These are phyloP conservation scores for Oophaga pumilio DNA, from an alignment of 2,113 vertebrate genomes.

Conservation along the genomic window DNA sequence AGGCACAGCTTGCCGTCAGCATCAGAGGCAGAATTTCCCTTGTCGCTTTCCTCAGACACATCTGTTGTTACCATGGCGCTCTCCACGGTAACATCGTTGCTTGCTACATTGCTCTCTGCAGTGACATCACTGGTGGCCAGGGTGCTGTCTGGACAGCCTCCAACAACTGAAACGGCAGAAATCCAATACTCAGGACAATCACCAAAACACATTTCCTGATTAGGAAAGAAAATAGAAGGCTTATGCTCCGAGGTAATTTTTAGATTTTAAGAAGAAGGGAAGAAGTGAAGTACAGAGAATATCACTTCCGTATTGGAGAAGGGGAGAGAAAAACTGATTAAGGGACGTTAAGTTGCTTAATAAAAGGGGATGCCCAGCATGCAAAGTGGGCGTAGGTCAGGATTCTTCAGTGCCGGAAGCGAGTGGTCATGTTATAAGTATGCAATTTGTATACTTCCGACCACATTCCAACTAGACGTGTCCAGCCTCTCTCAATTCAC, in stretches of 20 bases:
- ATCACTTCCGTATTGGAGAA: too few species aligned
- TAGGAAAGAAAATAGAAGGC: neutral
- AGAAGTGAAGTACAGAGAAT: too few species aligned
- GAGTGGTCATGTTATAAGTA: too few species aligned
- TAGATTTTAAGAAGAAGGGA: neutral
- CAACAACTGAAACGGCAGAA: conserved; percentile 74
- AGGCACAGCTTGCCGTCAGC: conserved; percentile 83
- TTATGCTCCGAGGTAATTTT: neutral
- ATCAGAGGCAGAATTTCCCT: conserved; percentile 64
- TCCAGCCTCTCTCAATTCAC: too few species aligned
- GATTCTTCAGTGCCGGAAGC: too few species aligned
- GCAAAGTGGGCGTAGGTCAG: too few species aligned
- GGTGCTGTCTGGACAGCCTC: conserved; percentile 76
- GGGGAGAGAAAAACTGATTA: too few species aligned
- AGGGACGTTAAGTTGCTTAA: too few species aligned
- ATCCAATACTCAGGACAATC: conserved; percentile 3
- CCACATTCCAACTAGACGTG: too few species aligned
- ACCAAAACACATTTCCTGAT: neutral
- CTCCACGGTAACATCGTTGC: conserved; percentile 74
- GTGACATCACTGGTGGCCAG: conserved; percentile 59
- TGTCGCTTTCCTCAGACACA: conserved; percentile 70
- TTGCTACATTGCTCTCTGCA: conserved; percentile 62
- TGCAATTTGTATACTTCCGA: too few species aligned
- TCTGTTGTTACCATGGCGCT: conserved; percentile 75
- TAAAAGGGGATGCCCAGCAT: too few species aligned